phyloP scores from a whole-genome alignment of 2,113 vertebrate species.

The Peromyscus californicus region DNA sequence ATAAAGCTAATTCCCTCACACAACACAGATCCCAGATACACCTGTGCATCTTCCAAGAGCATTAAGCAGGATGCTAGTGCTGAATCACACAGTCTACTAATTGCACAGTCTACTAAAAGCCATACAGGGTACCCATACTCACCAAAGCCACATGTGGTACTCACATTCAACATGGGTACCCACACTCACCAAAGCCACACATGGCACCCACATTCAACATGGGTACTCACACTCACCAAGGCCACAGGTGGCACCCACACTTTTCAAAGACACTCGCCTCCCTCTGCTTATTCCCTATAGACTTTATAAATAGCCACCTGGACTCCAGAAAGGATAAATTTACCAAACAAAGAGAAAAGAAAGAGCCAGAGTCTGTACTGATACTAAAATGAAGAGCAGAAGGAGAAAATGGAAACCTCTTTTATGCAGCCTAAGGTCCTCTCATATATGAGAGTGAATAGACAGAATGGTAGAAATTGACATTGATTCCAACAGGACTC shows the following conservation, averaged over 20 bases:
- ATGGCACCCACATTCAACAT: background rate
- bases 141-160: background rate
- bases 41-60: background rate
- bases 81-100: background rate
- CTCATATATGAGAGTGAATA: background rate
- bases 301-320: background rate
- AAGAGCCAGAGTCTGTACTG: background rate
- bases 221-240: no score
- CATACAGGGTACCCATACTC: no score
- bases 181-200: background rate
- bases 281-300: background rate
- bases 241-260: background rate
- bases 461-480: background rate
- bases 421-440: background rate
- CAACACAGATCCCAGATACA: background rate
- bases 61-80: background rate
- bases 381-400: slow-evolving; percentile 4
- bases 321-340: background rate
- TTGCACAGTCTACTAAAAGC: background rate
- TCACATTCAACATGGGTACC: background rate
- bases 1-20: background rate
- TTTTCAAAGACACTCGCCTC: background rate
- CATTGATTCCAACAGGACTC: background rate
- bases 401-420: background rate
- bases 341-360: background rate